phyloP scores from a whole-genome alignment of 2,888 invertebrate genomes.

The Hipparchia semele region DNA sequence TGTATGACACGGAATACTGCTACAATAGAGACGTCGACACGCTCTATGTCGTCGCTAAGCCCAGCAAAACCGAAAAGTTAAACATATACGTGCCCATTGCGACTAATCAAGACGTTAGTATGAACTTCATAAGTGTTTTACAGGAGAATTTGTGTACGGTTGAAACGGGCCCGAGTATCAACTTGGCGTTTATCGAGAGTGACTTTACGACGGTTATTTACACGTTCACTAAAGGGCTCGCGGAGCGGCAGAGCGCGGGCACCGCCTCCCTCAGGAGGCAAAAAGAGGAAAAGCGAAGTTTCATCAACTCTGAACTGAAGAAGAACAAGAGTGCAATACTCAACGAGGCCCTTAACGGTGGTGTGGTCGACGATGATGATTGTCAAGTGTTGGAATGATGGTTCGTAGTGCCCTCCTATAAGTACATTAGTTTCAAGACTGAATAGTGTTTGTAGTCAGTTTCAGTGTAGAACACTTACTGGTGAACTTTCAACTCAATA shows the following conservation, averaged over 20 bases:
- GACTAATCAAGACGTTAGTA: constrained; percentile 58
- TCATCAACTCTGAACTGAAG: constrained; percentile 68
- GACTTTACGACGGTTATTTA: constrained; percentile 75
- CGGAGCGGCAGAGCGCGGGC: constrained; percentile 57
- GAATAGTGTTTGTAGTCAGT: too few species aligned
- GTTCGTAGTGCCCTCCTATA: background rate
- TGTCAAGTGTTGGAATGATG: constrained; percentile 59
- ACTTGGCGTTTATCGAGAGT: constrained; percentile 71
- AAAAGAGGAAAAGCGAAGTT: constrained; percentile 63
- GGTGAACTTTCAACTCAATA: too few species aligned
- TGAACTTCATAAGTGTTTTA: constrained; percentile 63
- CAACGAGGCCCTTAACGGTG: constrained; percentile 70
- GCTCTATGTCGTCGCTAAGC: constrained; percentile 70
- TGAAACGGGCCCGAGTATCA: constrained; percentile 69
- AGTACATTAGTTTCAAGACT: too few species aligned
- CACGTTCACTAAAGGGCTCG: constrained; percentile 66
- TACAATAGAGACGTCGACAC: constrained; percentile 73
- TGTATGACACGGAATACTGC: constrained; percentile 78
- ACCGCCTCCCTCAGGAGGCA: constrained; percentile 50
- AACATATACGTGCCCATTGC: constrained; percentile 75
- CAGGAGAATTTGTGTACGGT: constrained; percentile 76
- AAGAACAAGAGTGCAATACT: constrained; percentile 62
- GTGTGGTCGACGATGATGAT: constrained; percentile 69
- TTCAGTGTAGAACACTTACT: too few species aligned
- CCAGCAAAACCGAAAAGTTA: constrained; percentile 63